phyloP scores from a whole-genome alignment of 2,113 vertebrate species.

The Indri indri region DNA sequence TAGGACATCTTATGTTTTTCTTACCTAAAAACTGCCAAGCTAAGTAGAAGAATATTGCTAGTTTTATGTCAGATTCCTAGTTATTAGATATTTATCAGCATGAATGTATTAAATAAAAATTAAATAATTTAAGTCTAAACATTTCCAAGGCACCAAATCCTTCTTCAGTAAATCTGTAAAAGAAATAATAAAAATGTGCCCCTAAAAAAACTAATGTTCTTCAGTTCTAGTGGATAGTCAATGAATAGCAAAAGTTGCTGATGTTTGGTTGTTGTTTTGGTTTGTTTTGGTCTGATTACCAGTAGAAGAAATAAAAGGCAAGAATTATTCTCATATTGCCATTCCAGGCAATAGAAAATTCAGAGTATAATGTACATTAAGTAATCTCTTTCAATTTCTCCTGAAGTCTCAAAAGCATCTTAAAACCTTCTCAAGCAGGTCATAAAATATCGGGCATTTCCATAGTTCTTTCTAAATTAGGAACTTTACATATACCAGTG shows the following conservation, averaged over 20 bases:
- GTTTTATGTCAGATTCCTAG: not conserved
- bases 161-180: not conserved
- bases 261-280: no score
- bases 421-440: not conserved
- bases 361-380: not conserved
- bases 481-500: not conserved
- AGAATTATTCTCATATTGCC: conserved; percentile 8
- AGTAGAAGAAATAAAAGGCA: not conserved
- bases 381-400: not conserved
- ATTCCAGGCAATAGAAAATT: not conserved
- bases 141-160: not conserved
- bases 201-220: not conserved
- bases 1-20: conserved; percentile 17
- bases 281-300: no score
- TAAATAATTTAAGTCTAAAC: conserved; percentile 18
- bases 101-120: conserved; percentile 17
- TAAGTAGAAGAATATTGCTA: not conserved
- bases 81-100: not conserved
- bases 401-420: not conserved
- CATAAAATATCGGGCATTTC: conserved; percentile 1
- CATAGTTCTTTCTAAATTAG: not conserved
- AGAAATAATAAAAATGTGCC: conserved; percentile 3
- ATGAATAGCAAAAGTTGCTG: conserved; percentile 15
- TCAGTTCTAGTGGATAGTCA: not conserved
- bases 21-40: not conserved